phyloP scores from a whole-genome alignment of 2,797 vertebrate species.

The Podarcis lilfordi region DNA sequence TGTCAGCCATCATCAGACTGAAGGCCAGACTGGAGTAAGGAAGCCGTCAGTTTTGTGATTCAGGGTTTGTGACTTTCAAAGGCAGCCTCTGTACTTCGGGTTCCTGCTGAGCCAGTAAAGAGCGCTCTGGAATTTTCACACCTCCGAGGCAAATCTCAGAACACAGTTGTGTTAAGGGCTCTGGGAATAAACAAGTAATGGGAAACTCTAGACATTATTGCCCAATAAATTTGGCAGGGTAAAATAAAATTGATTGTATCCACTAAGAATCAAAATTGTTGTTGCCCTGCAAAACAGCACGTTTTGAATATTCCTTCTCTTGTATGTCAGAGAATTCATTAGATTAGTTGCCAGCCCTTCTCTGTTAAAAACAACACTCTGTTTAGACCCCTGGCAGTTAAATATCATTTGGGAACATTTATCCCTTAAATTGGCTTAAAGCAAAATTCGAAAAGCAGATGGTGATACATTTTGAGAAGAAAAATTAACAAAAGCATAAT shows the following conservation, averaged over 20 bases:
- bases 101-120: constrained; percentile 42
- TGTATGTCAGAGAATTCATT: constrained; percentile 39
- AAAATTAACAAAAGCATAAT: constrained; percentile 9
- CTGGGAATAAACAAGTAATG: constrained; percentile 51
- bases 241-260: constrained; percentile 41
- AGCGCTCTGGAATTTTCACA: constrained; percentile 58
- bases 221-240: constrained; percentile 49
- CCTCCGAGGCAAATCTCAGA: constrained; percentile 44
- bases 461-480: background rate
- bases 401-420: constrained; percentile 14
- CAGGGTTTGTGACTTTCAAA: constrained; percentile 3
- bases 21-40: constrained; percentile 30
- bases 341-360: background rate
- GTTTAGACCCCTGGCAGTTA: constrained; percentile 9
- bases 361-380: background rate
- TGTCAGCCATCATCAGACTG: constrained; percentile 34
- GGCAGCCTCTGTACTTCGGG: background rate
- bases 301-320: constrained; percentile 19
- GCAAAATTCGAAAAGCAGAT: background rate
- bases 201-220: constrained; percentile 58
- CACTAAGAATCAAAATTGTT: constrained; percentile 17
- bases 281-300: constrained; percentile 15
- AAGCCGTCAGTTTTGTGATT: constrained; percentile 20
- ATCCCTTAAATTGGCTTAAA: background rate
- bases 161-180: constrained; percentile 41